Conservation (phyloP, 2,113 vertebrate genomes). For the Rallus limicola region DNA sequence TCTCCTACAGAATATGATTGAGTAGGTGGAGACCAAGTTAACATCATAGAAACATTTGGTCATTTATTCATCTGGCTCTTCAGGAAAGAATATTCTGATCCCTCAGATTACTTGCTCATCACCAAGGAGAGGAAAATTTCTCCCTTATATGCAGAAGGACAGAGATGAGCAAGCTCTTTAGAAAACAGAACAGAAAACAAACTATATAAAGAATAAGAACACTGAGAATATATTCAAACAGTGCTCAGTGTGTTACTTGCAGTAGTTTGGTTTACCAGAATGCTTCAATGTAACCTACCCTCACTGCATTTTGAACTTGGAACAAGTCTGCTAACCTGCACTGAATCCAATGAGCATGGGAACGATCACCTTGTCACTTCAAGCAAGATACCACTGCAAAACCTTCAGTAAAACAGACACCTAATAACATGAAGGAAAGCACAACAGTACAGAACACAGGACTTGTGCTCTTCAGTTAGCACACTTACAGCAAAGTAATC, state of each 20-base stretch:
- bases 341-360: neutral
- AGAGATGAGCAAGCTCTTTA: neutral
- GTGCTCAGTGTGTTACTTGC: neutral
- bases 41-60: neutral
- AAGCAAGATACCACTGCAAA: neutral
- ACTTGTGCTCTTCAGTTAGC: neutral
- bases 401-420: neutral
- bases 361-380: neutral
- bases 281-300: neutral
- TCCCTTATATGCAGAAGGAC: neutral
- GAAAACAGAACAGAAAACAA: neutral
- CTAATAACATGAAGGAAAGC: neutral
- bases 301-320: neutral
- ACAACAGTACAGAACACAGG: neutral
- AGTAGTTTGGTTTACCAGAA: neutral
- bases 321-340: neutral
- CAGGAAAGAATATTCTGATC: neutral
- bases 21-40: conserved; percentile 9
- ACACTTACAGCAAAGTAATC: neutral
- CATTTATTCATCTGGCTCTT: conserved; percentile 4
- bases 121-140: neutral
- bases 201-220: neutral
- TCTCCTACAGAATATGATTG: neutral
- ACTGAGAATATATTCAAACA: neutral
- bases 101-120: neutral